Evolutionary conservation across 2,113 vertebrate genomes (phyloP), one percentile per base, ranked within the genome.

Genomic region (Acrocephalus arundinaceus): DNA sequence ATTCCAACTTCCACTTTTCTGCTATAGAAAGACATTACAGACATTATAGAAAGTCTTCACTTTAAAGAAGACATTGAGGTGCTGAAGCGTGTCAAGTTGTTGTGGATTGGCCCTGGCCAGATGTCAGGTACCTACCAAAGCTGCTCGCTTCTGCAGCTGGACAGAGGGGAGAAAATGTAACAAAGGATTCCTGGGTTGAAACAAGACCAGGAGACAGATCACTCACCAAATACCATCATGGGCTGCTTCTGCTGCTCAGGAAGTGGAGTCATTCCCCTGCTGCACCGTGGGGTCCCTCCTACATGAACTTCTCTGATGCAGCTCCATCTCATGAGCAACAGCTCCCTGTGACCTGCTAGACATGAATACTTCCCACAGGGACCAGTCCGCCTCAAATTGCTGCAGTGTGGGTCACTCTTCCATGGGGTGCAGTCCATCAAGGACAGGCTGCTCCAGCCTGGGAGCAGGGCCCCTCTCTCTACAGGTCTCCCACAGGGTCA

Each of bases 341-440:
- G 16, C 12, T 57, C 20, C 33, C 25, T 30, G 25, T 3, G 10
- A 46, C 13, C 51, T 67, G 33, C 41, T 24, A 41, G 12, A 25
- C 0, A 0, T 25, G 27, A 67, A 14, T 46, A 12, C 13, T 21
- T 25, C 33, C 51, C 33, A 46, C 1, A 2, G 51, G 33, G 15
- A 33, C 13, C 13, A 45, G 41, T 2, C 17, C 13, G 5, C 23
- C 78, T 31, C 18, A 39, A 2, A 68, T 28, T n/a, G 54, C 65
- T 39, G 27, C 1, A 1, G 5, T 0, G 0, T 33, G 22, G 27
- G 20, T 39, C n/a, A 21, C 21, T 25, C 10, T 48, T 68, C 43
- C n/a, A 5, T 0, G 0, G 77, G 41, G 10, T 39, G 18, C 17
- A 33, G 52, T 15, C 22, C 13, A 2, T 1, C 63, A 48, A 57